Percentiles rank a stretch among this genome's conserved stretches.
Evolutionary conservation across 1,140 invertebrate species (phyloP).

Genomic region (Pseudomyrmex dendroicus): DNA sequence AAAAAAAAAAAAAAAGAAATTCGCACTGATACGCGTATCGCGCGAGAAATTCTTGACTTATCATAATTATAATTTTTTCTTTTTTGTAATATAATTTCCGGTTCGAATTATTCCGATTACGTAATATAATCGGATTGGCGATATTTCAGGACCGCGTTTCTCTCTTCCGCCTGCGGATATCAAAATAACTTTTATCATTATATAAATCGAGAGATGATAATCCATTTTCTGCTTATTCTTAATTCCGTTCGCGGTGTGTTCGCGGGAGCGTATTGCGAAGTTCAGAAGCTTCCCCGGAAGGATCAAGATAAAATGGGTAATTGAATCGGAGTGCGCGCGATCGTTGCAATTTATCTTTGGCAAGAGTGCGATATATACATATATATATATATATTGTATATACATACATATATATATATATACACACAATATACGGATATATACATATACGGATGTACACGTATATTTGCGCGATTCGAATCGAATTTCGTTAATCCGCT

Average conservation of each 20-base stretch:
- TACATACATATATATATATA: no score
- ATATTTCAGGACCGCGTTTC: not conserved
- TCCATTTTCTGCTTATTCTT: not conserved
- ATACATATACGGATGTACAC: no score
- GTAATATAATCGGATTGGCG: no score
- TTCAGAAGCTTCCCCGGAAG: not conserved
- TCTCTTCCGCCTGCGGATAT: no score
- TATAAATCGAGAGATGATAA: not conserved
- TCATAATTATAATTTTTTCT: no score
- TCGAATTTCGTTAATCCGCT: conserved; percentile 27
- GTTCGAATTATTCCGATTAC: not conserved
- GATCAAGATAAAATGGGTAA: not conserved
- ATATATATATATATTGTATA: no score
- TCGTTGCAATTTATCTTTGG: not conserved
- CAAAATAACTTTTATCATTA: no score
- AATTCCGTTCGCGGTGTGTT: not conserved
- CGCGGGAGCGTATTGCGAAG: not conserved
- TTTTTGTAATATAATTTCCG: no score
- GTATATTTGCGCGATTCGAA: not conserved
- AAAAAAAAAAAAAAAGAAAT: no score
- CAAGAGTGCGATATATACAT: not conserved
- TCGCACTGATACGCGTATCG: no score
- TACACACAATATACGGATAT: no score
- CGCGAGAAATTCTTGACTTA: no score
- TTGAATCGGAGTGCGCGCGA: not conserved